phyloP scores from a whole-genome alignment of 2,797 vertebrate species.

The Gastrophryne carolinensis region DNA sequence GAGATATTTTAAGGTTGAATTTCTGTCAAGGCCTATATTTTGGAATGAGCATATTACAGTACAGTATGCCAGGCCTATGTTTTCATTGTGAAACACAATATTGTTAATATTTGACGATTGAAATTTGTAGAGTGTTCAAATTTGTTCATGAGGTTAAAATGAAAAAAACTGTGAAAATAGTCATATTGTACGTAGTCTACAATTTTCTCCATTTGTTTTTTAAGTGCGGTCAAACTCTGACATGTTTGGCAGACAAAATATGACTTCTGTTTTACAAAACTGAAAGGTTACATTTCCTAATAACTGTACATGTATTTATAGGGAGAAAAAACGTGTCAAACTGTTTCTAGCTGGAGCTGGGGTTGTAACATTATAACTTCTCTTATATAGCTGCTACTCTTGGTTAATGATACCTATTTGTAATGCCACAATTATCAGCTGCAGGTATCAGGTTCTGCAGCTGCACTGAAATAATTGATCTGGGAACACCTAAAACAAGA shows the following conservation, averaged over 20 bases:
- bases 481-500: slow-evolving; percentile 29
- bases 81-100: background rate
- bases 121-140: background rate
- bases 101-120: background rate
- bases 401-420: slow-evolving; percentile 31
- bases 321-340: slow-evolving; percentile 5
- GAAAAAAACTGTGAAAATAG: background rate
- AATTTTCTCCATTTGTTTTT: background rate
- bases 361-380: slow-evolving; percentile 26
- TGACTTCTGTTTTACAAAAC: background rate
- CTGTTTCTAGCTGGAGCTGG: slow-evolving; percentile 13
- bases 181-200: background rate
- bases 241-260: slow-evolving; percentile 19
- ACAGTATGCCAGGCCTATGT: background rate
- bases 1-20: too few species aligned
- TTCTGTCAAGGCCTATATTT: too few species aligned
- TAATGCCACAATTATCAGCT: slow-evolving; percentile 20
- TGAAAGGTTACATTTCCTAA: background rate
- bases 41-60: background rate
- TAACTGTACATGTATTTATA: slow-evolving; percentile 9
- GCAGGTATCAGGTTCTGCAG: slow-evolving; percentile 16
- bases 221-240: slow-evolving; percentile 29
- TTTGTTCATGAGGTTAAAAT: background rate
- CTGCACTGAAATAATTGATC: slow-evolving; percentile 8
- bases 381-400: slow-evolving; percentile 31